Evolutionary conservation across 2,797 vertebrate species (phyloP).

Genomic region (Ibycter americanus): DNA sequence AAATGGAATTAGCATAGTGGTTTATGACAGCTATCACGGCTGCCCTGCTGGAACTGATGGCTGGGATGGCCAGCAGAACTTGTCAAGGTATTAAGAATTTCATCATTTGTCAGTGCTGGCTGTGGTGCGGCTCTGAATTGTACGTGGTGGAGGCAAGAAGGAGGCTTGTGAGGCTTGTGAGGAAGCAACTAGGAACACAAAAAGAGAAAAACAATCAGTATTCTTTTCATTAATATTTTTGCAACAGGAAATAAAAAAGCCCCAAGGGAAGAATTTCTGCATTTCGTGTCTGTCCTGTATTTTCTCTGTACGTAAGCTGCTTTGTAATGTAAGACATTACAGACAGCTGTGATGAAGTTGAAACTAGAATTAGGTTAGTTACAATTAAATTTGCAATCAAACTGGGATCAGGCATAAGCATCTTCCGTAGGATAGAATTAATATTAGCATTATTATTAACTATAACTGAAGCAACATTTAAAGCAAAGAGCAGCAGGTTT

Average conservation of each 20-base stretch:
- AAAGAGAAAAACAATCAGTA: not conserved
- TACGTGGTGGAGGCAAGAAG: not conserved
- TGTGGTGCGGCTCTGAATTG: not conserved
- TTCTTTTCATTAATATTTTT: not conserved
- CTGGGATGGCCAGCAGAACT: not conserved
- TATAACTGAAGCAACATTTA: conserved; percentile 17
- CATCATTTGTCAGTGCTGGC: not conserved
- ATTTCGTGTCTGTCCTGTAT: not conserved
- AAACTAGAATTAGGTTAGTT: not conserved
- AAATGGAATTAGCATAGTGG: not conserved
- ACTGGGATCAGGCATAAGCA: not conserved
- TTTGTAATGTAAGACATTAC: too few species aligned
- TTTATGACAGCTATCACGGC: not conserved
- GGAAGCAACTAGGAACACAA: not conserved
- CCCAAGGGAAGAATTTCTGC: not conserved
- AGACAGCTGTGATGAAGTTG: not conserved
- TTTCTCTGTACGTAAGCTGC: not conserved
- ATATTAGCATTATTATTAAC: not conserved
- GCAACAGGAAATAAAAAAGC: not conserved
- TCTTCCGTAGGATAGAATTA: not conserved
- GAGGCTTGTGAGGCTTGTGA: not conserved
- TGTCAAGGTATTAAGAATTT: not conserved
- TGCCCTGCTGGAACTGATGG: not conserved
- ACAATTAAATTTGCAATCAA: not conserved
- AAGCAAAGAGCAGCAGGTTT: not conserved